Conservation (phyloP, 2,888 invertebrate genomes). For the Arge pagana region DNA sequence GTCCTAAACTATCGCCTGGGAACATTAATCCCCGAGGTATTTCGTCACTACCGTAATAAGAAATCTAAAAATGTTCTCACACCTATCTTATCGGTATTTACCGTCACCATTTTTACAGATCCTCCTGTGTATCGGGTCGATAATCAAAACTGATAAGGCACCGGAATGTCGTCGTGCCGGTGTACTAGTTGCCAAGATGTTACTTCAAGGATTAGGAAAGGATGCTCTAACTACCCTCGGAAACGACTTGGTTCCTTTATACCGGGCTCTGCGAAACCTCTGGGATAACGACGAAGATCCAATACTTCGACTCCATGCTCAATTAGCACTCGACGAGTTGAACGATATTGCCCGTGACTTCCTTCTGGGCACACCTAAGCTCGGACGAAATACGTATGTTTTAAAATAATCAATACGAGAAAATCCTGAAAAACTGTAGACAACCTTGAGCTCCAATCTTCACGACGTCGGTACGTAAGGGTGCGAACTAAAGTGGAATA, state of each 20-base stretch:
- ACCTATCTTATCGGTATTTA: constrained; percentile 19
- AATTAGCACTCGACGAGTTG: constrained; percentile 77
- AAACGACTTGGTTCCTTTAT: constrained; percentile 70
- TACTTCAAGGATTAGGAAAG: constrained; percentile 76
- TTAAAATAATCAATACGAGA: constrained; percentile 33
- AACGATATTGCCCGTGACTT: constrained; percentile 69
- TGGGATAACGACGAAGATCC: constrained; percentile 70
- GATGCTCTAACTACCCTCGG: constrained; percentile 71
- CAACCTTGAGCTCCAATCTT: no score
- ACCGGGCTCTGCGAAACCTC: constrained; percentile 70
- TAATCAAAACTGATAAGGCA: constrained; percentile 72
- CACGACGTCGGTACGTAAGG: no score
- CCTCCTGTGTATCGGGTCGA: constrained; percentile 69
- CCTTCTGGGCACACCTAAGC: constrained; percentile 63
- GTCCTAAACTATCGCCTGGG: constrained; percentile 76
- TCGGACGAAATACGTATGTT: constrained; percentile 65
- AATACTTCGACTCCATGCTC: constrained; percentile 73
- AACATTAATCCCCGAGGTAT: constrained; percentile 74
- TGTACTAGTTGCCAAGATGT: constrained; percentile 73
- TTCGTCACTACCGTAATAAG: background rate
- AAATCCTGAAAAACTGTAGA: no score
- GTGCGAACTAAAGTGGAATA: no score
- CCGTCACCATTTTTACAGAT: constrained; percentile 61
- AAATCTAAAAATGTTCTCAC: background rate
- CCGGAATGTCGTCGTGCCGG: constrained; percentile 79